phyloP scores from a whole-genome alignment of 2,113 vertebrate genomes.

The Malurus alboscapulatus region DNA sequence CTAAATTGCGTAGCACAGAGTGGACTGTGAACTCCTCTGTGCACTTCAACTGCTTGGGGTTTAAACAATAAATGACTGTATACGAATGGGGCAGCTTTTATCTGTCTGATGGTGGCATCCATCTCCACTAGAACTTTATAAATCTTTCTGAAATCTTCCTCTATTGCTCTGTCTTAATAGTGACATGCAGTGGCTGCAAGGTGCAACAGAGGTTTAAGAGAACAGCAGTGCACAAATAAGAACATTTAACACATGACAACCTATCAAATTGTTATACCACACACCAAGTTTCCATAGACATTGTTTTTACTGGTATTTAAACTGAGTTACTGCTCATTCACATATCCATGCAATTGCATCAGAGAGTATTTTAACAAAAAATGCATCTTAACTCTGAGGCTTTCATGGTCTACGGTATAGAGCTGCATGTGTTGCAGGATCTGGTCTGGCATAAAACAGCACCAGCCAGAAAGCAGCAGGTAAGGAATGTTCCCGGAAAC shows the following conservation, averaged over 20 bases:
- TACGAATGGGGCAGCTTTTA: not conserved
- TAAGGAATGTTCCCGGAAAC: not conserved
- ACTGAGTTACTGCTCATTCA: not conserved
- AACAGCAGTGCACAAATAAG: not conserved
- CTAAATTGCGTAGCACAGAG: not conserved
- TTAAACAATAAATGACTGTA: conserved; percentile 51
- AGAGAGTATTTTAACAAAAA: not conserved
- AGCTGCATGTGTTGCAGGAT: not conserved
- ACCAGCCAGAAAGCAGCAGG: not conserved
- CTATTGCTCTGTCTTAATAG: conserved; percentile 30
- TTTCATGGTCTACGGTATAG: accelerated
- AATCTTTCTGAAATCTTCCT: conserved; percentile 28
- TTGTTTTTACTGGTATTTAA: not conserved
- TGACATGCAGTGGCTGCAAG: conserved; percentile 24
- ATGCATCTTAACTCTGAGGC: not conserved
- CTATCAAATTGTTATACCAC: not conserved
- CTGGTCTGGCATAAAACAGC: not conserved
- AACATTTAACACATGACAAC: not conserved
- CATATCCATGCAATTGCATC: not conserved
- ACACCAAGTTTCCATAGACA: not conserved
- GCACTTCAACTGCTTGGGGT: not conserved
- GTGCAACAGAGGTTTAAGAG: conserved; percentile 11
- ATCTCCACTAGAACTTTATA: conserved; percentile 1
- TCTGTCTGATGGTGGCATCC: not conserved
- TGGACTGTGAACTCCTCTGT: conserved; percentile 30